Percentiles rank a stretch among this genome's conserved stretches.
phyloP scores from a whole-genome alignment of 2,888 invertebrate genomes.

The Agrochola lota region DNA sequence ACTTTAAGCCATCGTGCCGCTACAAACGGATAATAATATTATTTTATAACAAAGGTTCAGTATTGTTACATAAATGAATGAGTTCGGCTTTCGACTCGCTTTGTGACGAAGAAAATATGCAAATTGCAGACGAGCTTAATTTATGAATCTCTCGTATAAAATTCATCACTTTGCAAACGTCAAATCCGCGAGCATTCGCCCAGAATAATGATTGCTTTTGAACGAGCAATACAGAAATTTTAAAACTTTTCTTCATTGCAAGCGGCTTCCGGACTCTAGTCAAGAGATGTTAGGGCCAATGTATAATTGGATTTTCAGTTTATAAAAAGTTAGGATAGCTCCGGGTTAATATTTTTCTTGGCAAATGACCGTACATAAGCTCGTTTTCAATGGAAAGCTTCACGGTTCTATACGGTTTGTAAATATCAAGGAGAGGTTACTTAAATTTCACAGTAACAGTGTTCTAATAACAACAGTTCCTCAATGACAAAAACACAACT shows the following conservation, averaged over 20 bases:
- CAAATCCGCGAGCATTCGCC: slow-evolving; percentile 46
- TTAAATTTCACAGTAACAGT: background rate
- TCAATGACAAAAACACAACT: background rate
- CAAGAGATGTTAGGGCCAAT: slow-evolving; percentile 7
- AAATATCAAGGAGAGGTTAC: too few relatives aligned
- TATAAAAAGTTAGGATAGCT: background rate
- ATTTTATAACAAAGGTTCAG: slow-evolving; percentile 30
- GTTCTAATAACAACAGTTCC: background rate
- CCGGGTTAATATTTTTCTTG: background rate
- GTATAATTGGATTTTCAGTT: slow-evolving; percentile 36
- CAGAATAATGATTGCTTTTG: slow-evolving; percentile 56
- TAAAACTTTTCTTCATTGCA: slow-evolving; percentile 31
- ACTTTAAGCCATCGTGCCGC: background rate
- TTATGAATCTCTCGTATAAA: slow-evolving; percentile 61
- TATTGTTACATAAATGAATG: slow-evolving; percentile 44
- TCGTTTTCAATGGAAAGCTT: background rate
- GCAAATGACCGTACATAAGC: background rate
- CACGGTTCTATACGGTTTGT: background rate
- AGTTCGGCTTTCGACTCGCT: slow-evolving; percentile 43
- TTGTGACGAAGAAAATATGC: slow-evolving; percentile 61
- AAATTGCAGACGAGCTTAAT: slow-evolving; percentile 58
- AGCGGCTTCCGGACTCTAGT: slow-evolving; percentile 4
- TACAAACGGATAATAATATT: slow-evolving; percentile 18
- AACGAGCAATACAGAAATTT: slow-evolving; percentile 47
- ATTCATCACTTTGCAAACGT: slow-evolving; percentile 60